Base-by-base conservation (phyloP, 1,140 invertebrate genomes). In the Cydia fagiglandana region DNA sequence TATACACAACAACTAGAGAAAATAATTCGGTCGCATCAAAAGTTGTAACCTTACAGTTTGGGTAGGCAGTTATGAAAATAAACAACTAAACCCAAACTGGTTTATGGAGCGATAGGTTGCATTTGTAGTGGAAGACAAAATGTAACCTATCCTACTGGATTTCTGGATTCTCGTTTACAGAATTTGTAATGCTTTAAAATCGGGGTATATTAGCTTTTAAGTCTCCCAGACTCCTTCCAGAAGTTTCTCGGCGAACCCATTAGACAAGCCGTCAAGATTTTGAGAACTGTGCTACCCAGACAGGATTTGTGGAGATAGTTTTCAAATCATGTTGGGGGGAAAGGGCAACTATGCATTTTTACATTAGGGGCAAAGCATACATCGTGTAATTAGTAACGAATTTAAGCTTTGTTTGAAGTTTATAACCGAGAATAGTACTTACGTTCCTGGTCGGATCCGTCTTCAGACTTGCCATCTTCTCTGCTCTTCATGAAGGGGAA, bases 401-500 rank as follows among this genome's bases (percentile, higher is more conserved):
- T 70, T 45, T 64, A 75, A 74, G 45, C 53, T 30, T 74, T 75
- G 34, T 70, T 15, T 4, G 10, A 70, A 15, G 34, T 10, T 70
- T 34, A 28, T 10, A 28, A 17, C n/a, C n/a, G 1, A 38, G 38
- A 17, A 78, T 50, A 61, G 82, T 86, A 98, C 98, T 98, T 96
- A 99, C 98, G 97, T 96, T 99, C 98, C 95, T 98, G 97, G 89
- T 99, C 98, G 83, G 97, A 99, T 82, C 97, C 97, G 91, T 99
- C 99, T 94, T 99, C 98, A 34, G 97, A 98, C 93, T 99, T 99
- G 80, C 91, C 92, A 86, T 98, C 97, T 90, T 99, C 98, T 94
- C 98, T 98, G 93, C 98, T 99, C 95, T 98, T 98, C 97, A 99
- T 98, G 93, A 99, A 99, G 17, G 98, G 98, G 93, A 99, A 99